Base-by-base conservation (phyloP, 2,888 invertebrate genomes). In the Ptilodon capucinus region DNA sequence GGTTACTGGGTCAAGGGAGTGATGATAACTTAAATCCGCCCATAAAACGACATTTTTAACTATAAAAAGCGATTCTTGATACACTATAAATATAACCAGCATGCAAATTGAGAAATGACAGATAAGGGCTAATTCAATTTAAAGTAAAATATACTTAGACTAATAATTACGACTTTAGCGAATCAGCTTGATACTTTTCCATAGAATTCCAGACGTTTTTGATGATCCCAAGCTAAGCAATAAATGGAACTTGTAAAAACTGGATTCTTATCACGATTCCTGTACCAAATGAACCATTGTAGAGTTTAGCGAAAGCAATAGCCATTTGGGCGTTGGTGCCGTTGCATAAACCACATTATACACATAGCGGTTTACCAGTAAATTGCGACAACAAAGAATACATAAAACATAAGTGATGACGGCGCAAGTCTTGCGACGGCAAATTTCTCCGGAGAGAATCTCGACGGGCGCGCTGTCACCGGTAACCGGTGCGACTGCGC, bases 391-490 rank as follows among this genome's bases (percentile, higher is more conserved):
- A 72, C 74, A 73, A 75, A 70, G 62, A 71, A 83, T 84, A 80
- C 78, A 84, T 86, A 82, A 82, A 82, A 84, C 81, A 86, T 84
- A 71, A 73, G 71, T 66, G 51, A 53, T 66, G 61, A 60, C 64
- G 54, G 62, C 63, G 71, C 66, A 63, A 62, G 62, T 62, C 67
- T 71, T 64, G 72, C 71, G 57, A 62, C 74, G 67, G 64, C 72
- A 72, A 84, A 84, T 89, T 89, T 89, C 89, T 81, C 86, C 76
- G 45, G 60, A 69, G 79, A 84, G 79, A 84, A 83, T 84, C 80
- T 83, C 70, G 71, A 50, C 64, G 63, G 66, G 61, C 70, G 60
- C 64, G 74, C 71, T 76, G 71, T 76, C 67, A 62, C 74, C 64
- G 54, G 56, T 60, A 66, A 68, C 73, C 68, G 67, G 71, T 69